A percentile compares a stretch with the other conserved stretches of the same genome.
phyloP scores from a whole-genome alignment of 2,888 invertebrate species.

The Hydropsyche betteni region DNA sequence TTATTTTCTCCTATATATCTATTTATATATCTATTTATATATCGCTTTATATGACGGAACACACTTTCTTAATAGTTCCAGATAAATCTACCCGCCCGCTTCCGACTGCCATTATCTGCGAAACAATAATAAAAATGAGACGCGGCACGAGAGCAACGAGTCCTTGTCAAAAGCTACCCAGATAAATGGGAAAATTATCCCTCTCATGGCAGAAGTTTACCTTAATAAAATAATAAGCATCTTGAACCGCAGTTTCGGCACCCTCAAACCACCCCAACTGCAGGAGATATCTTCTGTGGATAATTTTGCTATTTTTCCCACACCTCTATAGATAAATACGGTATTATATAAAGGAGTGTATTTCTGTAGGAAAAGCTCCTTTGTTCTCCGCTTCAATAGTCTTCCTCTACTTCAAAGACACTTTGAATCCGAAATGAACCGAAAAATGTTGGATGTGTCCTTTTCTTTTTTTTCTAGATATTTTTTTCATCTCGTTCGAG shows the following conservation, averaged over 20 bases:
- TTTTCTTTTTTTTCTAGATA: constrained; percentile 33
- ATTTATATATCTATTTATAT: too few relatives aligned
- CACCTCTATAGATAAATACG: constrained; percentile 22
- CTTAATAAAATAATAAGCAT: constrained; percentile 52
- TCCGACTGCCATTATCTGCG: constrained; percentile 46
- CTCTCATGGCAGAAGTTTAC: constrained; percentile 45
- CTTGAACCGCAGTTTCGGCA: constrained; percentile 36
- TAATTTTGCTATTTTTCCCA: constrained; percentile 49
- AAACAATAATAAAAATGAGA: constrained; percentile 41
- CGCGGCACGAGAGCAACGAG: not conserved
- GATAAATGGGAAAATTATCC: constrained; percentile 51
- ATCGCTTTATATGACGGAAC: too few relatives aligned
- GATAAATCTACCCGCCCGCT: constrained; percentile 7
- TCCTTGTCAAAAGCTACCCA: constrained; percentile 19
- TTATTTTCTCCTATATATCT: too few relatives aligned
- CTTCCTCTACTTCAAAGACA: constrained; percentile 36
- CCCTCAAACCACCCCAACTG: constrained; percentile 33
- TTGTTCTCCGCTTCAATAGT: constrained; percentile 45
- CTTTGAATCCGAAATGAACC: constrained; percentile 52
- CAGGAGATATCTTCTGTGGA: constrained; percentile 33
- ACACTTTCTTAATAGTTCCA: not conserved
- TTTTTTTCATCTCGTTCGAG: not conserved
- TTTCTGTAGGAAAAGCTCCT: constrained; percentile 35
- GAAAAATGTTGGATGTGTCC: constrained; percentile 47
- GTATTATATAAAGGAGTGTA: too few relatives aligned